Percentiles rank a stretch among this genome's conserved stretches.
Evolutionary conservation across 2,888 invertebrate genomes (phyloP).

Genomic region (Ochropleura leucogaster): DNA sequence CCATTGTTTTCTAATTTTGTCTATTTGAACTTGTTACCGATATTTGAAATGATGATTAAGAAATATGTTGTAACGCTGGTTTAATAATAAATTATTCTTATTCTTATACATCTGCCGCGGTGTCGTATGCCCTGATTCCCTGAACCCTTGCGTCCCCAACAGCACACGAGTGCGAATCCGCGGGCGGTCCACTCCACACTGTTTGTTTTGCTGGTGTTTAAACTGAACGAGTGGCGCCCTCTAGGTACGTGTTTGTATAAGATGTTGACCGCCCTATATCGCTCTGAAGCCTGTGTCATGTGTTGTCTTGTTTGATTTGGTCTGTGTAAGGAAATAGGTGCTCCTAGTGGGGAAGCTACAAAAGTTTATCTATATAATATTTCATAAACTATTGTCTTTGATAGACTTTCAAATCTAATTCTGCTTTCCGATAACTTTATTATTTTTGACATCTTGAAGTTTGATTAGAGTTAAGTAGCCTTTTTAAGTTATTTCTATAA

Average conservation of each 20-base stretch:
- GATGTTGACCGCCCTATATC: slow-evolving; percentile 61
- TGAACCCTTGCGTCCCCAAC: slow-evolving; percentile 67
- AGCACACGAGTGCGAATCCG: slow-evolving; percentile 79
- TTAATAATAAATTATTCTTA: no score
- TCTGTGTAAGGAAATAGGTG: slow-evolving; percentile 43
- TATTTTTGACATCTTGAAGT: no score
- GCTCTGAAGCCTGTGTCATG: slow-evolving; percentile 46
- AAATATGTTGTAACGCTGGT: no score
- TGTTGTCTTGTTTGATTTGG: slow-evolving; percentile 51
- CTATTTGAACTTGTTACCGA: no score
- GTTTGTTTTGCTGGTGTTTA: slow-evolving; percentile 85
- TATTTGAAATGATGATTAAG: no score
- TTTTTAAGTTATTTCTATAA: no score
- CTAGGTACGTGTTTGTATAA: slow-evolving; percentile 57
- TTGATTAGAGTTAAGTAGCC: no score
- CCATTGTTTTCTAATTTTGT: no score
- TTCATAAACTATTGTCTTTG: neutral
- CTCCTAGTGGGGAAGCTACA: slow-evolving; percentile 3
- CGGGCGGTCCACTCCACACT: slow-evolving; percentile 80
- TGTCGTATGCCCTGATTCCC: slow-evolving; percentile 71
- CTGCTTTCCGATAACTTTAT: no score
- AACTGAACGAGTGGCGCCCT: slow-evolving; percentile 69
- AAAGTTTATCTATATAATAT: neutral
- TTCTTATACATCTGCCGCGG: slow-evolving; percentile 57
- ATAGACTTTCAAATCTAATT: neutral